These are phyloP conservation scores for Sabatieria punctata DNA, from an alignment of 2,888 invertebrate genomes.

Conservation along the genomic window DNA sequence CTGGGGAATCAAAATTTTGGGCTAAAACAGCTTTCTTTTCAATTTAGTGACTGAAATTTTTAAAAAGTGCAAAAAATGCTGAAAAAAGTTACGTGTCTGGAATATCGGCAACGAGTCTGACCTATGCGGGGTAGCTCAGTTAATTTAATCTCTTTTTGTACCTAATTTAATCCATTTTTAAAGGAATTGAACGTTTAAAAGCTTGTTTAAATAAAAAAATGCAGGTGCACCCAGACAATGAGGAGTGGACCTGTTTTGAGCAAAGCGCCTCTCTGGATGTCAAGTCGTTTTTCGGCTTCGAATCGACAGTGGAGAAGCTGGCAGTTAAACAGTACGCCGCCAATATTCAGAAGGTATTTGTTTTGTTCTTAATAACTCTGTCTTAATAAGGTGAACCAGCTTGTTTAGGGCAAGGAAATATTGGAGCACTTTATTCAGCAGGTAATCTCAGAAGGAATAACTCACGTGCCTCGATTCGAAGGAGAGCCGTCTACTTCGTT, in stretches of 20 bases:
- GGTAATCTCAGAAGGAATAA: constrained; percentile 54
- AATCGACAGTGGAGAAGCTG: constrained; percentile 78
- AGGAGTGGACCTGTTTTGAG: constrained; percentile 88
- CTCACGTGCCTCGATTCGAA: constrained; percentile 40
- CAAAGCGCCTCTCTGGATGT: constrained; percentile 78
- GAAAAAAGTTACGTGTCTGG: no score
- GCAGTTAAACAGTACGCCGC: constrained; percentile 86
- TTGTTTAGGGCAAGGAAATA: constrained; percentile 65
- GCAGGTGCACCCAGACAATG: constrained; percentile 77
- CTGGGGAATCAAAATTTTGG: no score
- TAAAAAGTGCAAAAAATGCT: no score
- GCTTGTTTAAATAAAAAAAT: no score
- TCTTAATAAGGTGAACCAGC: background rate
- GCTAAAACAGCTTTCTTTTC: no score
- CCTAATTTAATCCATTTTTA: no score
- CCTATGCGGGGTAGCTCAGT: no score
- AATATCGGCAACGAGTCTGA: no score
- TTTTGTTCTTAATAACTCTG: constrained; percentile 1
- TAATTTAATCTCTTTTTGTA: no score
- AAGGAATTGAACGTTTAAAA: no score
- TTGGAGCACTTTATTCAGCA: constrained; percentile 71
- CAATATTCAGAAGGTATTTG: constrained; percentile 52
- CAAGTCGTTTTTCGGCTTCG: constrained; percentile 83
- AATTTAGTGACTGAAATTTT: no score
- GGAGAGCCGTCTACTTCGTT: background rate